Base-by-base conservation (phyloP, 2,797 vertebrate genomes). In the Benthosema pterotum region DNA sequence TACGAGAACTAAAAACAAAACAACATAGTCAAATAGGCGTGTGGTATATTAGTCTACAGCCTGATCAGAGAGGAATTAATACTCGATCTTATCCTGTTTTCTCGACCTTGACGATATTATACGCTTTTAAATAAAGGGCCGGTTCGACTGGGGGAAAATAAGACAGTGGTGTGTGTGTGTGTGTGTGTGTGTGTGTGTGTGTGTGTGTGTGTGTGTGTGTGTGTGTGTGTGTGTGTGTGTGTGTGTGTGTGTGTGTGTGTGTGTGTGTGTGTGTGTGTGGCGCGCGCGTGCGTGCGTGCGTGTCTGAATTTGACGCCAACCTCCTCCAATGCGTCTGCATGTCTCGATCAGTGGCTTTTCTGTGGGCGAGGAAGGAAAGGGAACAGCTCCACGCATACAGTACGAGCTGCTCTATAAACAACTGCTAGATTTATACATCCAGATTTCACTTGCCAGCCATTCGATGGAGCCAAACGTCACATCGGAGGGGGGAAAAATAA, bases 381-480 rank as follows among this genome's bases (percentile, higher is more conserved):
- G 48, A 55, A 68, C 13, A 51, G 65, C 47, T 62, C 59, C 16
- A n/a, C 47, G n/a, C n/a, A n/a, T n/a, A n/a, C n/a, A n/a, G n/a
- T n/a, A 54, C 64, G 69, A 74, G 67, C n/a, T n/a, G n/a, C n/a
- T 63, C 70, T 53, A 57, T n/a, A n/a, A n/a, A n/a, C n/a, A 76
- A 73, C 75, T 80, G 86, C 85, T n/a, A 83, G 78, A 48, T 75
- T 52, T 69, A n/a, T n/a, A 74, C 48, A 61, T 75, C 69, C 71
- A 53, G 60, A 54, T 69, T 71, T 70, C 57, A 17, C 51, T 68
- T 47, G 67, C 71, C n/a, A n/a, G n/a, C n/a, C 32, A 76, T 75
- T 72, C 72, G 59, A n/a, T n/a, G n/a, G n/a, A 3, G 67, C 56
- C 65, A 66, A 59, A 70, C 65, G 54, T 46, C 77, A 68, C 67